A percentile compares a stretch with the other conserved stretches of the same genome.
phyloP scores from a whole-genome alignment of 2,797 vertebrate genomes.

The Propithecus perrieri region DNA sequence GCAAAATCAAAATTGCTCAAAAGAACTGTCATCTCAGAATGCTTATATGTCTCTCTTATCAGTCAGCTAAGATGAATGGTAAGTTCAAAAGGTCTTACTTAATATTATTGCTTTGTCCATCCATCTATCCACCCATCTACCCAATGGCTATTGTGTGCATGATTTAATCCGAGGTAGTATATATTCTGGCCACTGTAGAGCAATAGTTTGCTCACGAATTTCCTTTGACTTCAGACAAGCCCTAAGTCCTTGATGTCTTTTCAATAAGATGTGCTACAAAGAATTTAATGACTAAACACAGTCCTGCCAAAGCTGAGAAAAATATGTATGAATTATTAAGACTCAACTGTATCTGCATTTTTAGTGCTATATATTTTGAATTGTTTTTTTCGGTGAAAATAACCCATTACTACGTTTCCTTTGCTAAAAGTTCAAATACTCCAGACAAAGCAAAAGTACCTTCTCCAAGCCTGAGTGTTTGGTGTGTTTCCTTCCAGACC shows the following conservation, averaged over 20 bases:
- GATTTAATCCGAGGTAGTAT: background rate
- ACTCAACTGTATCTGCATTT: background rate
- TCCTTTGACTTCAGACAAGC: background rate
- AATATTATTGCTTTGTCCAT: background rate
- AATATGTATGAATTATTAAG: background rate
- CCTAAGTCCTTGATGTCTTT: slow-evolving; percentile 30
- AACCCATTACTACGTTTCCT: background rate
- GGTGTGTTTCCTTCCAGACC: background rate
- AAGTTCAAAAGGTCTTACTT: background rate
- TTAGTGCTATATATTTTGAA: slow-evolving; percentile 12
- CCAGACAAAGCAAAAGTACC: background rate
- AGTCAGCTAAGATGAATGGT: background rate
- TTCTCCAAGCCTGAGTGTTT: background rate
- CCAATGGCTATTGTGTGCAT: background rate
- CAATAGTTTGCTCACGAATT: background rate
- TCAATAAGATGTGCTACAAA: slow-evolving; percentile 18
- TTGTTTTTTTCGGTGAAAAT: slow-evolving; percentile 1
- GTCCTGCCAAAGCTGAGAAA: slow-evolving; percentile 7
- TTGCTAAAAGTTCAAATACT: slow-evolving; percentile 34
- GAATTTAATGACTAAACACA: background rate
- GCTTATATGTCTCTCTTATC: background rate
- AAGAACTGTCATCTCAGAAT: background rate
- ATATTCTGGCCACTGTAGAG: background rate
- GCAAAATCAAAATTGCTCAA: slow-evolving; percentile 52
- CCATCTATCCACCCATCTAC: background rate